Percentiles rank a stretch among this genome's conserved stretches.
phyloP scores from a whole-genome alignment of 2,113 vertebrate species.

The Eulacestoma nigropectus region DNA sequence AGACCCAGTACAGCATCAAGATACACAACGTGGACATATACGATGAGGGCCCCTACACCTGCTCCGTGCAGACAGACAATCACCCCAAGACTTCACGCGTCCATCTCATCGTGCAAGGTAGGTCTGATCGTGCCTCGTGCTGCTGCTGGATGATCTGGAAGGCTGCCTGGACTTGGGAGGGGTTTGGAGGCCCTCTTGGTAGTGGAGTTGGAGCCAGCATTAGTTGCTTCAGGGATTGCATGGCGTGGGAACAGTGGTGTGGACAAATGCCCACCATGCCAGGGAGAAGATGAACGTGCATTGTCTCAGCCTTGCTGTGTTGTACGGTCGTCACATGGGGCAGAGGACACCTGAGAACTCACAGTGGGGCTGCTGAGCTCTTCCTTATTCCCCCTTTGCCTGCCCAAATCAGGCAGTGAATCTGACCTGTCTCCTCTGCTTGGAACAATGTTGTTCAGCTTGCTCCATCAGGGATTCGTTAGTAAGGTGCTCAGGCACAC shows the following conservation, averaged over 20 bases:
- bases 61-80: constrained; percentile 95
- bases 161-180: not conserved
- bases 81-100: constrained; percentile 92
- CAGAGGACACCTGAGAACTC: not conserved
- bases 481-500: not conserved
- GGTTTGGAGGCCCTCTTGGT: not conserved
- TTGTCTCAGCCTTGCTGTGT: not conserved
- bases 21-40: constrained; percentile 90
- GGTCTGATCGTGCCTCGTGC: not conserved
- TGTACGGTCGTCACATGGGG: rapidly evolving
- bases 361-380: rapidly evolving
- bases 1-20: constrained; percentile 97
- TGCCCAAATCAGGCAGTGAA: no score
- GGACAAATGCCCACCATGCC: rapidly evolving
- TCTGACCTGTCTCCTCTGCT: rapidly evolving
- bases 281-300: not conserved
- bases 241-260: rapidly evolving
- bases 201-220: not conserved
- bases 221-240: rapidly evolving
- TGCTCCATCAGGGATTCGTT: not conserved
- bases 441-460: rapidly evolving
- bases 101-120: constrained; percentile 96
- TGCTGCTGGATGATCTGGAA: rapidly evolving
- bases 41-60: constrained; percentile 93
- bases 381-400: not conserved